phyloP scores from a whole-genome alignment of 2,113 vertebrate species.

The Cervus canadensis region DNA sequence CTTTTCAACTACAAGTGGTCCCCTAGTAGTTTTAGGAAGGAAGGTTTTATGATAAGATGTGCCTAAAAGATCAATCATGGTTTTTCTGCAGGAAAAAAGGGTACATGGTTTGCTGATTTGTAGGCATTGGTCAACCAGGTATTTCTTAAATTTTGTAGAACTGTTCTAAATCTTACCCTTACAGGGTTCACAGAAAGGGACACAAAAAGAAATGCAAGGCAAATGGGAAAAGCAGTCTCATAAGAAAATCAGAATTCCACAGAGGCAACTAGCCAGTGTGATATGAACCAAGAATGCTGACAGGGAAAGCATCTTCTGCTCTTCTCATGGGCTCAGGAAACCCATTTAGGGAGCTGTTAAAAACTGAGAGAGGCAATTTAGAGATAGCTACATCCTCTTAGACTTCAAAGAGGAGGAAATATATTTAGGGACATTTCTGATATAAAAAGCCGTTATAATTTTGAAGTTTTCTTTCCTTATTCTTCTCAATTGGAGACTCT shows the following conservation, averaged over 20 bases:
- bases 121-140: neutral
- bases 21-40: neutral
- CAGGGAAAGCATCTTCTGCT: neutral
- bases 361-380: constrained; percentile 38
- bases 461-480: constrained; percentile 29
- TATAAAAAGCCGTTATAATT: neutral
- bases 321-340: constrained; percentile 25
- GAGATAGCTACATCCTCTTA: constrained; percentile 1
- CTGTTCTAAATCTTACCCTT: neutral
- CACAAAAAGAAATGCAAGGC: constrained; percentile 11
- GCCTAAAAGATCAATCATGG: neutral
- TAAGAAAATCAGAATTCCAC: constrained; percentile 36
- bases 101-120: neutral
- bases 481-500: neutral
- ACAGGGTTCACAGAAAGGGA: neutral
- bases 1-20: neutral
- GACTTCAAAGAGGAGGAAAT: constrained; percentile 14
- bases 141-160: neutral
- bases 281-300: neutral
- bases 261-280: neutral
- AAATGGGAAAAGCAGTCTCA: neutral
- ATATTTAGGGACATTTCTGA: neutral
- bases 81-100: neutral
- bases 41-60: neutral
- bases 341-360: constrained; percentile 2